A percentile compares a stretch with the other conserved stretches of the same genome.
Conservation (phyloP, 1,140 invertebrate species). For the Calliopsis andreniformis region DNA sequence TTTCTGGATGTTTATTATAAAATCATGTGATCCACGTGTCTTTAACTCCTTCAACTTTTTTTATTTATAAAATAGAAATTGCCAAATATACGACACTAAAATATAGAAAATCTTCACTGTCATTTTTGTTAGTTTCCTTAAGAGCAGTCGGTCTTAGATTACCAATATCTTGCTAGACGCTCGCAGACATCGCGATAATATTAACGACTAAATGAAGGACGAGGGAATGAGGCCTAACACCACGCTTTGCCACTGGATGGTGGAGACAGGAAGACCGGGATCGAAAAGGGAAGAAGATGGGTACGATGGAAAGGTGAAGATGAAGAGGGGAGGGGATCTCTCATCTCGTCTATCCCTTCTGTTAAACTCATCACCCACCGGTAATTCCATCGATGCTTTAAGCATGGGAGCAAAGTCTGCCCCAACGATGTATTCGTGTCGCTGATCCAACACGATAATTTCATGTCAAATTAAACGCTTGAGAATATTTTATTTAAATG, state of each 20-base stretch:
- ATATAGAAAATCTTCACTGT: too few species aligned
- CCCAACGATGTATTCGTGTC: conserved; percentile 62
- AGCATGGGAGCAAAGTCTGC: conserved; percentile 66
- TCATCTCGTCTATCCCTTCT: conserved; percentile 72
- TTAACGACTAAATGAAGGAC: conserved; percentile 68
- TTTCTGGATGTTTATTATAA: too few species aligned
- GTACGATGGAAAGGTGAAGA: conserved; percentile 14
- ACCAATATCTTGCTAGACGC: too few species aligned
- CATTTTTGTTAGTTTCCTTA: too few species aligned
- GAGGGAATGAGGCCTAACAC: conserved; percentile 29
- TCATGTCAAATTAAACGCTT: background rate
- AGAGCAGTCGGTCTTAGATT: too few species aligned
- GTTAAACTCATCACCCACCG: conserved; percentile 76
- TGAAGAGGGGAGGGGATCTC: conserved; percentile 54
- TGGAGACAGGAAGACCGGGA: conserved; percentile 35
- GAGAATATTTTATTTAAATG: too few species aligned
- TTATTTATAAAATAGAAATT: too few species aligned
- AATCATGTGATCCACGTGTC: too few species aligned
- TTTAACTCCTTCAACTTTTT: too few species aligned
- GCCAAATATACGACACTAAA: too few species aligned
- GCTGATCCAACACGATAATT: conserved; percentile 49
- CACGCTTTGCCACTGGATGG: conserved; percentile 36
- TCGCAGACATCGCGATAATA: too few species aligned
- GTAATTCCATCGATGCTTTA: conserved; percentile 78
- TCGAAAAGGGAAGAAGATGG: conserved; percentile 14